Evolutionary conservation across 2,888 invertebrate species (phyloP).

Genomic region (Sinotaia quadrata): DNA sequence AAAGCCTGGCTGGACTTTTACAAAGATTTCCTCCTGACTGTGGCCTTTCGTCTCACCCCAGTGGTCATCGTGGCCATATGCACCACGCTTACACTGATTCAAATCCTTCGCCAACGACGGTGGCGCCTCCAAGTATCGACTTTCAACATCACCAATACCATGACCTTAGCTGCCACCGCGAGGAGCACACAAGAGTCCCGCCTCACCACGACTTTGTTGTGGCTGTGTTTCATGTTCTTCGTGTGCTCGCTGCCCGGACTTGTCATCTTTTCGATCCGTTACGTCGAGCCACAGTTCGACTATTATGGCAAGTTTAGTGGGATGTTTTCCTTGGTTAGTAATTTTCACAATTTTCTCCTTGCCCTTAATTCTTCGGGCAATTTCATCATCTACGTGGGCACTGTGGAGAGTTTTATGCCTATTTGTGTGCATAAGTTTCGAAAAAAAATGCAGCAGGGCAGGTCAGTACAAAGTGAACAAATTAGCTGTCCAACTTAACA

Average conservation of each 20-base stretch:
- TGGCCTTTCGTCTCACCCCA: neutral
- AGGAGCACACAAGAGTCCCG: neutral
- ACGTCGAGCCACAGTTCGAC: neutral
- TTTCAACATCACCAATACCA: no score
- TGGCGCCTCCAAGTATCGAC: no score
- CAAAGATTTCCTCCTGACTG: neutral
- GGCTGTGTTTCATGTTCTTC: neutral
- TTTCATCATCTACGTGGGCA: neutral
- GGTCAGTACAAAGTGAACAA: no score
- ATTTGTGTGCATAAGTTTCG: no score
- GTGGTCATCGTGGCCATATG: neutral
- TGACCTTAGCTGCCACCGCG: neutral
- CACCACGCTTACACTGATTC: neutral
- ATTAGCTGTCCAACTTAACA: no score
- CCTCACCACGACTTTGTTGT: slow-evolving; percentile 1
- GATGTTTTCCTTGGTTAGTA: neutral
- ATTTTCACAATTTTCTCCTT: neutral
- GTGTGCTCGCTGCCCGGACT: neutral
- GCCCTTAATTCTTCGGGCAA: neutral
- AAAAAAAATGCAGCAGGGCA: no score
- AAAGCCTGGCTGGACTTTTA: neutral
- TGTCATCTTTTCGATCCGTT: neutral
- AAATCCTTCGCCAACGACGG: neutral
- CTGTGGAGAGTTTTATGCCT: neutral
- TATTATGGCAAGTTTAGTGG: neutral